A percentile compares a stretch with the other conserved stretches of the same genome.
Evolutionary conservation across 2,797 vertebrate genomes (phyloP).

Genomic region (Fistularia tabacaria): DNA sequence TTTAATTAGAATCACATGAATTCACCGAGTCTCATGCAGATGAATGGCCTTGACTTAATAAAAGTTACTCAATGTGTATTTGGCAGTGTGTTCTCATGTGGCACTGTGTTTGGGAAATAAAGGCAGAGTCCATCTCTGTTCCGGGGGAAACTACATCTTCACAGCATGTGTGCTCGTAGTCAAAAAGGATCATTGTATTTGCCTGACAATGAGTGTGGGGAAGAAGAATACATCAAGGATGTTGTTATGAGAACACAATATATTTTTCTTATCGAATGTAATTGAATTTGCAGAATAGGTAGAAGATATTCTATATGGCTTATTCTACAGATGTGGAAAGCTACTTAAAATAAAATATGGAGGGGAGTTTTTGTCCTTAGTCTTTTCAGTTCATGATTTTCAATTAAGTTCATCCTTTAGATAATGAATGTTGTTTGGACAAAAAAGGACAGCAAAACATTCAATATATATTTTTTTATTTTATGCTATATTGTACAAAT

Average conservation of each 20-base stretch:
- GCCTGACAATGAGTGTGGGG: conserved; percentile 12
- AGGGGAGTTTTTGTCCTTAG: conserved; percentile 47
- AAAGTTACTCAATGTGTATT: conserved; percentile 7
- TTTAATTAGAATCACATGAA: conserved; percentile 35
- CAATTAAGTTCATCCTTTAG: conserved; percentile 52
- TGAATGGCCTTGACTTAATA: conserved; percentile 23
- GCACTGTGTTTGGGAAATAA: not conserved
- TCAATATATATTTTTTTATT: not conserved
- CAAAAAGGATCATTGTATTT: conserved; percentile 11
- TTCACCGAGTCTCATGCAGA: conserved; percentile 19
- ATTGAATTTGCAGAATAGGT: conserved; percentile 43
- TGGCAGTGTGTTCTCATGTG: not conserved
- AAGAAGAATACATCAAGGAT: conserved; percentile 27
- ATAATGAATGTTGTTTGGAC: conserved; percentile 45
- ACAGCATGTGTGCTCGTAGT: conserved; percentile 11
- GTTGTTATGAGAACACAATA: conserved; percentile 37
- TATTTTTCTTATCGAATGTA: conserved; percentile 50
- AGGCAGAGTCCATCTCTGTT: conserved; percentile 12
- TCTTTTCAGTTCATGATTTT: conserved; percentile 59
- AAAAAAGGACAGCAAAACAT: conserved; percentile 5
- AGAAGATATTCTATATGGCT: conserved; percentile 36
- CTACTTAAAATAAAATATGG: conserved; percentile 43
- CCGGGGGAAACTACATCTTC: conserved; percentile 4
- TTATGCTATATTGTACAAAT: too few species aligned
- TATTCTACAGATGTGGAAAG: conserved; percentile 41